Conservation (phyloP, 2,113 vertebrate species). For the Hydrolagus affinis region DNA sequence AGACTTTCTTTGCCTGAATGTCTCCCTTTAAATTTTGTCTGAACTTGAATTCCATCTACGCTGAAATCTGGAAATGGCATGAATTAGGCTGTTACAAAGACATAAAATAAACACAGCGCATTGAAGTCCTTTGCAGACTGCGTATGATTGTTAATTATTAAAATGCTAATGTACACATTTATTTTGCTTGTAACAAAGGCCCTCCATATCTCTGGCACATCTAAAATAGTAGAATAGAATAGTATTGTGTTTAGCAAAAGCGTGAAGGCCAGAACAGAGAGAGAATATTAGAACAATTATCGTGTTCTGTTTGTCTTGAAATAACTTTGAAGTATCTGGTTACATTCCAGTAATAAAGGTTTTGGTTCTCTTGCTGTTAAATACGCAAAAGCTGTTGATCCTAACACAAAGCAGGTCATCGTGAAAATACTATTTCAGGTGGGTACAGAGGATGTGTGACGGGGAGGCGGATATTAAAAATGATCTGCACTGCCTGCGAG, state of each 20-base stretch:
- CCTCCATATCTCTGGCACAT: too few species aligned
- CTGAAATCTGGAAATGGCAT: not conserved
- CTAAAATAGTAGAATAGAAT: not conserved
- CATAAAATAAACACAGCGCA: not conserved
- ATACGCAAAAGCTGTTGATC: slow-evolving; percentile 9
- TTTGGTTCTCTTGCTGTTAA: not conserved
- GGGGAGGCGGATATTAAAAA: not conserved
- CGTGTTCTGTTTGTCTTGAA: slow-evolving; percentile 14
- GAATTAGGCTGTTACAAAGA: slow-evolving; percentile 17
- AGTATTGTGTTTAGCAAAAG: not conserved
- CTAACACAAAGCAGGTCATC: not conserved
- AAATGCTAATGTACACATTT: not conserved
- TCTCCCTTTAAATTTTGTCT: not conserved
- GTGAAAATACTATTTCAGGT: not conserved
- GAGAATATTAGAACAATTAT: slow-evolving; percentile 24
- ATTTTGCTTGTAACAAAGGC: not conserved
- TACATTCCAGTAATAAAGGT: slow-evolving; percentile 20
- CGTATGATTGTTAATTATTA: not conserved
- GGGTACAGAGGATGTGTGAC: not conserved
- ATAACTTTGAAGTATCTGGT: slow-evolving; percentile 29
- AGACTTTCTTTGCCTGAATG: slow-evolving; percentile 8
- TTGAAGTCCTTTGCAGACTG: not conserved
- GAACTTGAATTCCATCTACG: not conserved
- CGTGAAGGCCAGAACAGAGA: not conserved
- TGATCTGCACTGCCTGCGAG: not conserved